Evolutionary conservation across 2,797 vertebrate species (phyloP).

Genomic region (Dendrocincla tyrannina): DNA sequence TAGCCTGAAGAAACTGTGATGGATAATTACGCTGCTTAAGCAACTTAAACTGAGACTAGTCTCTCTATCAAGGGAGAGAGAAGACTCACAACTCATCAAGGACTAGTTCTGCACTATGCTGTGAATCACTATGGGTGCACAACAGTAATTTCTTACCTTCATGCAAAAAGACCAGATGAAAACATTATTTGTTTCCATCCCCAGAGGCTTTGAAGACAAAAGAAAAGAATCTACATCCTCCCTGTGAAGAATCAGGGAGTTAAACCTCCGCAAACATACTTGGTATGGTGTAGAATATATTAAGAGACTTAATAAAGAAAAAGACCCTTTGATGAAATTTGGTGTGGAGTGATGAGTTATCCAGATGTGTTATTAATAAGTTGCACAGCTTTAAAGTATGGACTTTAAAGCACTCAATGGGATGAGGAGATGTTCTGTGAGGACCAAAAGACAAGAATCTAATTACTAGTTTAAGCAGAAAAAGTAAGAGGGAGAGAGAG

Average conservation of each 20-base stretch:
- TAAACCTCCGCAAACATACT: background rate
- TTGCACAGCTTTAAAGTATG: rapidly evolving
- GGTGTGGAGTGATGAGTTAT: background rate
- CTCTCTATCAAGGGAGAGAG: background rate
- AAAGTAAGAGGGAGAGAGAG: background rate
- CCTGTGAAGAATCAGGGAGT: background rate
- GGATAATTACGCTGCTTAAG: background rate
- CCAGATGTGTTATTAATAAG: background rate
- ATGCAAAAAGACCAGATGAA: background rate
- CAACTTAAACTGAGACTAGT: background rate
- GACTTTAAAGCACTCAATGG: background rate
- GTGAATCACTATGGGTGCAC: background rate
- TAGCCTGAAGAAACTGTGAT: background rate
- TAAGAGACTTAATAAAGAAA: background rate
- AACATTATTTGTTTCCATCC: background rate
- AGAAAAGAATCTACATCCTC: background rate
- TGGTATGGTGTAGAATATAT: background rate
- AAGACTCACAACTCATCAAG: background rate
- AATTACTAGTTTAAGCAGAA: background rate
- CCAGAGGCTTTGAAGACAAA: background rate
- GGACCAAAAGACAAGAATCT: background rate
- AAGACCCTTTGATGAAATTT: background rate
- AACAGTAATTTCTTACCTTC: background rate
- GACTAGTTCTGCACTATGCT: background rate
- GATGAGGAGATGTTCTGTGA: background rate